Percentiles rank a stretch among this genome's conserved stretches.
These are phyloP conservation scores for Dendroctonus valens DNA, from an alignment of 1,140 invertebrate genomes.

Conservation along the genomic window DNA sequence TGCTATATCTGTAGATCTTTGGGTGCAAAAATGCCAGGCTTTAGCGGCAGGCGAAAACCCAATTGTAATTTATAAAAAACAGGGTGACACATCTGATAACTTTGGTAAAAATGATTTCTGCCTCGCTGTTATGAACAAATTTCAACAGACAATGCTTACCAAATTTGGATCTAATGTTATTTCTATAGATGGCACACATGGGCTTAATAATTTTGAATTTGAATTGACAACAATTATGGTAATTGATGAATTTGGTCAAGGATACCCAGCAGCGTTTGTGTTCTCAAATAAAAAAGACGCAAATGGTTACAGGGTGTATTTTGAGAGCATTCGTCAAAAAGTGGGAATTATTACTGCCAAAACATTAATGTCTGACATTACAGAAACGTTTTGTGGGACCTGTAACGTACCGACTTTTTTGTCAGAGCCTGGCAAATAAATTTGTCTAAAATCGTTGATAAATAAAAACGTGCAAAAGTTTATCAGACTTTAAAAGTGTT, in stretches of 20 bases:
- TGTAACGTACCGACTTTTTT: no score
- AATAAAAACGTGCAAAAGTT: no score
- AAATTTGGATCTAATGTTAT: slow-evolving; percentile 34
- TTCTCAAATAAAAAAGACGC: slow-evolving; percentile 6
- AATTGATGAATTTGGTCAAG: slow-evolving; percentile 34
- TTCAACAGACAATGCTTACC: slow-evolving; percentile 15
- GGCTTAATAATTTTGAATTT: slow-evolving; percentile 32
- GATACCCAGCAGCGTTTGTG: slow-evolving; percentile 29
- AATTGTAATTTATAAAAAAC: slow-evolving; percentile 29
- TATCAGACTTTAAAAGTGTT: no score
- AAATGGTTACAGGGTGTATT: no score
- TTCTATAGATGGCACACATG: slow-evolving; percentile 28
- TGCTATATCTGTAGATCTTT: slow-evolving; percentile 28
- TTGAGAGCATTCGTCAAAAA: no score
- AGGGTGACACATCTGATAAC: slow-evolving; percentile 20
- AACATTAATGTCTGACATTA: no score
- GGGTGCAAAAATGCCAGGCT: slow-evolving; percentile 25
- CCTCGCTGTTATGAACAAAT: slow-evolving; percentile 29
- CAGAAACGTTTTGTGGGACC: no score
- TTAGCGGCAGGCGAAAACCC: slow-evolving; percentile 4
- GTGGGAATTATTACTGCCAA: no score
- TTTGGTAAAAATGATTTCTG: slow-evolving; percentile 25
- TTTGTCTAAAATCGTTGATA: no score
- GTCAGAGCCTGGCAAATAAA: no score
- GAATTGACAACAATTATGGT: slow-evolving; percentile 30